Percentiles rank a stretch among this genome's conserved stretches.
These are phyloP conservation scores for Andrena haemorrhoa DNA, from an alignment of 2,888 invertebrate species.

Conservation along the genomic window DNA sequence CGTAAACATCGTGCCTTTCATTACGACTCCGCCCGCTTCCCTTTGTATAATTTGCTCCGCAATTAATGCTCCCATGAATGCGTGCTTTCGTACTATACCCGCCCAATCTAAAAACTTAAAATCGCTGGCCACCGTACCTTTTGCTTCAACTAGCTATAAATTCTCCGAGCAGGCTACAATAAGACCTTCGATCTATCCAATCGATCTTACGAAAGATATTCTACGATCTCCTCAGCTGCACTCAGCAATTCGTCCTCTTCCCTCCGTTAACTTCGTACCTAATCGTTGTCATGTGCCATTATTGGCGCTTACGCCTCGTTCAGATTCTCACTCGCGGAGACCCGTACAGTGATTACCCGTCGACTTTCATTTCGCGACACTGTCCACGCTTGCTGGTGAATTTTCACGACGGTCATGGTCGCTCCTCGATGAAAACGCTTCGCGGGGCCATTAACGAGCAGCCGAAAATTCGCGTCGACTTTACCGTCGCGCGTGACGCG, in stretches of 20 bases:
- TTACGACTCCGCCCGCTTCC: neutral
- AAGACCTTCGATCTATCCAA: neutral
- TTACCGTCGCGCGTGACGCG: constrained; percentile 52
- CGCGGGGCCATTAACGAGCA: constrained; percentile 59
- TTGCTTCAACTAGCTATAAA: neutral
- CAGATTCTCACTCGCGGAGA: constrained; percentile 1
- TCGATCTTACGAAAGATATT: neutral
- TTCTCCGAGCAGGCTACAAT: no score
- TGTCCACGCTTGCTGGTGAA: constrained; percentile 3
- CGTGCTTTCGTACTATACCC: neutral
- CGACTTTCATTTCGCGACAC: constrained; percentile 33
- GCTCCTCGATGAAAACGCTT: constrained; percentile 33
- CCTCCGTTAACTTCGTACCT: neutral
- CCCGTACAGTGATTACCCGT: constrained; percentile 40
- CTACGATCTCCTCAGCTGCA: neutral
- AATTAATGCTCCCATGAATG: neutral
- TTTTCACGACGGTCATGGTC: constrained; percentile 14
- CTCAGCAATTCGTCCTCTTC: neutral
- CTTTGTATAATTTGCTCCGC: neutral
- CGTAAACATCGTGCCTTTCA: constrained; percentile 16
- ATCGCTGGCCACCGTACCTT: neutral
- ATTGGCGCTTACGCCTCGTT: constrained; percentile 2
- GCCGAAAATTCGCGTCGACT: constrained; percentile 61
- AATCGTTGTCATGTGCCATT: constrained; percentile 33
- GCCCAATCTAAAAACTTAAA: neutral